phyloP scores from a whole-genome alignment of 2,797 vertebrate species.

The Anguilla marmorata region DNA sequence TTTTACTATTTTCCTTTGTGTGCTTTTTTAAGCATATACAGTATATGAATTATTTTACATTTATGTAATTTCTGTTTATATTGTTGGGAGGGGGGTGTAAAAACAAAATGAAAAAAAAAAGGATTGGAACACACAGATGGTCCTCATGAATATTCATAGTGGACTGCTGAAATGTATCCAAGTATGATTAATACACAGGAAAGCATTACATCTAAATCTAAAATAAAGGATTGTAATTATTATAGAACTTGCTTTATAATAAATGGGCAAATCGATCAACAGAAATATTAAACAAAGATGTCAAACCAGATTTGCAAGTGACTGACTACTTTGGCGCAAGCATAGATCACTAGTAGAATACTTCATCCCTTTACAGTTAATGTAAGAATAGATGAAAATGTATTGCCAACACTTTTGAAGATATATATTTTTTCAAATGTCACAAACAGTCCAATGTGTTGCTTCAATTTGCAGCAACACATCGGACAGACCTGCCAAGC shows the following conservation, averaged over 20 bases:
- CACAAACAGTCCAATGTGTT: not conserved
- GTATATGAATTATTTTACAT: not conserved
- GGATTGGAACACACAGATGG: conserved; percentile 6
- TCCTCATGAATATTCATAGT: not conserved
- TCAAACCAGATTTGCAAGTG: not conserved
- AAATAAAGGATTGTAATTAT: not conserved
- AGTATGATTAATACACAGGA: conserved; percentile 10
- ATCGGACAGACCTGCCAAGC: not conserved
- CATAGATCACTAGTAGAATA: not conserved
- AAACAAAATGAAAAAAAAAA: not conserved
- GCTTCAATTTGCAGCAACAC: not conserved
- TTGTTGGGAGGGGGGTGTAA: not conserved
- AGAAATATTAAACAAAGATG: not conserved
- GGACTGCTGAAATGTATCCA: conserved; percentile 3
- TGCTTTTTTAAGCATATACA: not conserved
- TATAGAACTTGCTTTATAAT: not conserved
- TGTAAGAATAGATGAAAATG: not conserved
- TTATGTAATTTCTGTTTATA: conserved; percentile 1
- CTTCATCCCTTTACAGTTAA: not conserved
- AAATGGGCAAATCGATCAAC: not conserved
- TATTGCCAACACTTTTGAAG: too few species aligned
- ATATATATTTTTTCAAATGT: not conserved
- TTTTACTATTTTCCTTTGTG: not conserved
- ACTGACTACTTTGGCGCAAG: not conserved
- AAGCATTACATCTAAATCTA: not conserved